A percentile compares a stretch with the other conserved stretches of the same genome.
Evolutionary conservation across 2,797 vertebrate species (phyloP).

Genomic region (Takifugu ocellatus): DNA sequence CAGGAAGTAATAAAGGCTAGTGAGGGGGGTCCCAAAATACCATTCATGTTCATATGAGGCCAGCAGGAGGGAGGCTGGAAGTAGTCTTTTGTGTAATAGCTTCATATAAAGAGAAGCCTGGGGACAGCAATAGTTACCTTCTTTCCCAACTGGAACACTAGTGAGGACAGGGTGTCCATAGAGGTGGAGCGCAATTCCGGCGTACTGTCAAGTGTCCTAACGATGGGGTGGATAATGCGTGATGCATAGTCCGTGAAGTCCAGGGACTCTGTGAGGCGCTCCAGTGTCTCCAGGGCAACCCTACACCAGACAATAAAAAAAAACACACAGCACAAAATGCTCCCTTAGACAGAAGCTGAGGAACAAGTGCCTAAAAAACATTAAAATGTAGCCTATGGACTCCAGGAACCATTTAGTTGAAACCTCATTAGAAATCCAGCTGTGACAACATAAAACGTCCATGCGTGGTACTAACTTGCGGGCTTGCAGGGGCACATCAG

Average conservation of each 20-base stretch:
- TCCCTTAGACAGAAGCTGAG: background rate
- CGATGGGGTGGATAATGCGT: constrained; percentile 95
- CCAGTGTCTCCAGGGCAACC: constrained; percentile 93
- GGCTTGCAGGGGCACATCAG: constrained; percentile 87
- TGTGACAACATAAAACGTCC: background rate
- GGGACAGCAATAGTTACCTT: constrained; percentile 79
- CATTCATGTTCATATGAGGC: constrained; percentile 31
- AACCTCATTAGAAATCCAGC: background rate
- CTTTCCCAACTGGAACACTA: constrained; percentile 97
- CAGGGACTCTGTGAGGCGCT: constrained; percentile 92
- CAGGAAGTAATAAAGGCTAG: constrained; percentile 62
- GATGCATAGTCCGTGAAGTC: constrained; percentile 99
- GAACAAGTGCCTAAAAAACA: constrained; percentile 1
- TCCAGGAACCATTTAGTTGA: background rate
- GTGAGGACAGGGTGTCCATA: constrained; percentile 96
- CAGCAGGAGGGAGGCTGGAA: constrained; percentile 42
- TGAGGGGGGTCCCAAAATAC: constrained; percentile 22
- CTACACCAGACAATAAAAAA: constrained; percentile 64
- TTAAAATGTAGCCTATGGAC: constrained; percentile 5
- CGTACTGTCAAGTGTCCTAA: constrained; percentile 89
- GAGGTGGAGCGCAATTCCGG: constrained; percentile 89
- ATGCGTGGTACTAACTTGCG: constrained; percentile 83
- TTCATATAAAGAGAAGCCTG: constrained; percentile 22
- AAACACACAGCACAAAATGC: constrained; percentile 32
- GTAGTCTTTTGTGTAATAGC: constrained; percentile 33